Percentiles rank a stretch among this genome's conserved stretches.
These are phyloP conservation scores for Xenopus petersii DNA, from an alignment of 2,797 vertebrate species.

Conservation along the genomic window DNA sequence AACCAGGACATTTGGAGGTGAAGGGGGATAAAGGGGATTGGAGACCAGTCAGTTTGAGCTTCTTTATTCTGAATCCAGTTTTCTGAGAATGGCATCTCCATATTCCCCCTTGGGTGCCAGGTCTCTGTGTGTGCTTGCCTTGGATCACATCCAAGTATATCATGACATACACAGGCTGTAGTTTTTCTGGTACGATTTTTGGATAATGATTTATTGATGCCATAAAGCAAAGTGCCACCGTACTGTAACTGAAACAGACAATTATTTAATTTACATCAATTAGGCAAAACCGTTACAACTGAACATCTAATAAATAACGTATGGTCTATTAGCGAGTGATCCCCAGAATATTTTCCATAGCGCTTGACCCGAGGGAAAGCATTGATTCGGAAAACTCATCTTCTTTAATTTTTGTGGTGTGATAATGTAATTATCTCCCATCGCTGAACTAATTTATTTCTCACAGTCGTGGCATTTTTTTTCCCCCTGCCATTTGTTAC, in stretches of 20 bases:
- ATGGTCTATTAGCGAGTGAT: not conserved
- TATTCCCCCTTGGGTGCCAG: too few species aligned
- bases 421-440: not conserved
- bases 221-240: not conserved
- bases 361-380: not conserved
- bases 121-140: too few species aligned
- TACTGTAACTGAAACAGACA: constrained; percentile 1
- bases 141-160: too few species aligned
- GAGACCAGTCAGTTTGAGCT: too few species aligned
- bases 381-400: not conserved
- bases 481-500: not conserved
- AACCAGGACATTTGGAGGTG: too few species aligned
- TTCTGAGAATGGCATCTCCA: too few species aligned
- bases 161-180: too few species aligned
- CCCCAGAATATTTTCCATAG: not conserved
- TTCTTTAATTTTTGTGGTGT: not conserved
- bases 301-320: not conserved
- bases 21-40: too few species aligned
- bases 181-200: not conserved
- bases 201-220: not conserved
- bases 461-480: too few species aligned
- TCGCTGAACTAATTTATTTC: not conserved
- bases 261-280: not conserved
- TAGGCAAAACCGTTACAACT: not conserved
- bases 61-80: too few species aligned